Evolutionary conservation across 1,140 invertebrate genomes (phyloP).

Genomic region (Drosophila nannoptera): DNA sequence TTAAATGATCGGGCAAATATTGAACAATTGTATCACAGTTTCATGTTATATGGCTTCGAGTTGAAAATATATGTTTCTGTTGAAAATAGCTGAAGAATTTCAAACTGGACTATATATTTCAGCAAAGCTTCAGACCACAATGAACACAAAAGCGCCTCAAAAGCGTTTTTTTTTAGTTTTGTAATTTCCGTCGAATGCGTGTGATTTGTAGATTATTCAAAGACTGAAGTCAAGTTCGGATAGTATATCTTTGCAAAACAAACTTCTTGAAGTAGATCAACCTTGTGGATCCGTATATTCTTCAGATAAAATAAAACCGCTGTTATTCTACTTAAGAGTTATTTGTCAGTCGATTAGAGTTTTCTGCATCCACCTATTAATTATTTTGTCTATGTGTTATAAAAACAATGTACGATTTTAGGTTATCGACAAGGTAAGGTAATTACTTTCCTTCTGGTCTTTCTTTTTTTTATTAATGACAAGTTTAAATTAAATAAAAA

Average conservation of each 20-base stretch:
- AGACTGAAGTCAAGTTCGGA: slow-evolving; percentile 17
- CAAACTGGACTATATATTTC: too few relatives aligned
- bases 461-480: slow-evolving; percentile 44
- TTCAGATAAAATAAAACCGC: slow-evolving; percentile 6
- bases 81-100: too few relatives aligned
- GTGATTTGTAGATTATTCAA: not conserved
- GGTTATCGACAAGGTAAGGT: too few relatives aligned
- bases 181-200: not conserved
- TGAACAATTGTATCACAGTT: too few relatives aligned
- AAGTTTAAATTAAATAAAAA: slow-evolving; percentile 39
- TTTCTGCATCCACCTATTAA: slow-evolving; percentile 22
- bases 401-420: too few relatives aligned
- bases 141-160: too few relatives aligned
- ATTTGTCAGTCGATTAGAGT: slow-evolving; percentile 11
- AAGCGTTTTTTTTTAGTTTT: not conserved
- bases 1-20: too few relatives aligned
- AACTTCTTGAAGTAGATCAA: not conserved
- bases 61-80: too few relatives aligned
- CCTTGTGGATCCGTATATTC: slow-evolving; percentile 19
- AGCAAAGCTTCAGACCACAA: too few relatives aligned
- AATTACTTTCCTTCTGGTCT: too few relatives aligned
- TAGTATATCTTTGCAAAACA: slow-evolving; percentile 4
- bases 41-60: too few relatives aligned
- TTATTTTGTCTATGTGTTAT: not conserved
- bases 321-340: not conserved